Conservation (phyloP, 1,140 invertebrate species). For the Atopsyche davidsoni region DNA sequence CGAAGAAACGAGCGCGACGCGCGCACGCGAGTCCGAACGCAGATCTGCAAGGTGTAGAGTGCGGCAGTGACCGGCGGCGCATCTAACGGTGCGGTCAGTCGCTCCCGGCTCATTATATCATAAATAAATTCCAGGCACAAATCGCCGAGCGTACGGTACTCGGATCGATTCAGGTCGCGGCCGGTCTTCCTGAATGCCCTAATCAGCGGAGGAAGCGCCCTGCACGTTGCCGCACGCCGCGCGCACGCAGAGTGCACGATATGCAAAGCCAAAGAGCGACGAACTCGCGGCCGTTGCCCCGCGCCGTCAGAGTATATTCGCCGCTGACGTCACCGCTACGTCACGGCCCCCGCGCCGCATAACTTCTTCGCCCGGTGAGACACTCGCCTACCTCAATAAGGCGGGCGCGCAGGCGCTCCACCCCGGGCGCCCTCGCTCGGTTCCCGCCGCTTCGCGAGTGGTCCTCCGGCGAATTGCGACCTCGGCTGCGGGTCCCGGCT, state of each 20-base stretch:
- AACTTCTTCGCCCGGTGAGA: too few relatives aligned
- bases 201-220: constrained; percentile 17
- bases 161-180: constrained; percentile 15
- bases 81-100: too few relatives aligned
- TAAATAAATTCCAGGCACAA: too few relatives aligned
- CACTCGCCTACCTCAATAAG: constrained; percentile 3
- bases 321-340: constrained; percentile 17
- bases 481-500: too few relatives aligned
- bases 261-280: constrained; percentile 29
- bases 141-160: constrained; percentile 28
- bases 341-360: constrained; percentile 10
- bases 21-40: too few relatives aligned
- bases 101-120: too few relatives aligned
- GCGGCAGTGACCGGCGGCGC: too few relatives aligned
- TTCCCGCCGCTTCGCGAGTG: background rate
- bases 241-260: constrained; percentile 7
- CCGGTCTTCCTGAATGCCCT: constrained; percentile 19
- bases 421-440: constrained; percentile 7
- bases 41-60: too few relatives aligned
- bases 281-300: constrained; percentile 26
- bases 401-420: background rate
- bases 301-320: constrained; percentile 23
- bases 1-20: too few relatives aligned
- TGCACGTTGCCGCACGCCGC: background rate
- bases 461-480: background rate